Evolutionary conservation across 2,113 vertebrate species (phyloP).

Genomic region (Ranitomeya variabilis): DNA sequence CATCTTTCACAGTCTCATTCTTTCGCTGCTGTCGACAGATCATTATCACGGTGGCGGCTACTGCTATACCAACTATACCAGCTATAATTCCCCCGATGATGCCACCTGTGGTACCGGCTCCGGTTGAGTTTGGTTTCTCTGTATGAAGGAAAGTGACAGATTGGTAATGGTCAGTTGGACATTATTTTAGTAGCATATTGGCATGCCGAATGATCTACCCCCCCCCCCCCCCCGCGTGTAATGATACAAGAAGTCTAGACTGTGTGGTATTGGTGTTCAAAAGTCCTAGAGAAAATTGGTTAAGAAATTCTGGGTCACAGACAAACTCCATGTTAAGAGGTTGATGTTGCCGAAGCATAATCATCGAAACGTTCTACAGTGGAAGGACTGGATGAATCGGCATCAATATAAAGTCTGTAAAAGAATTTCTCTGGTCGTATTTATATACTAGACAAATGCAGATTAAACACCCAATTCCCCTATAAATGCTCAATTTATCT

Average conservation of each 20-base stretch:
- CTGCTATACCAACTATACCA: constrained; percentile 74
- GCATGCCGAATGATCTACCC: neutral
- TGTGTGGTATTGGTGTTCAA: neutral
- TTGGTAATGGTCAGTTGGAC: neutral
- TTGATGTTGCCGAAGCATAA: neutral
- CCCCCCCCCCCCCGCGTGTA: neutral
- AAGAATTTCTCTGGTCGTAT: too few species aligned
- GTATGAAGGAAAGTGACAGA: constrained; percentile 9
- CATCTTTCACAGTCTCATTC: constrained; percentile 67
- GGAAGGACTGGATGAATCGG: too few species aligned
- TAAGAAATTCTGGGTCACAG: neutral
- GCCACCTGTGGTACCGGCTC: constrained; percentile 73
- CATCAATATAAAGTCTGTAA: too few species aligned
- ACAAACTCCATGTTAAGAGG: neutral
- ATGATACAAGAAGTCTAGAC: neutral
- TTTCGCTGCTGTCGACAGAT: constrained; percentile 75
- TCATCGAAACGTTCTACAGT: neutral
- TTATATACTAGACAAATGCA: too few species aligned
- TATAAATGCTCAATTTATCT: too few species aligned
- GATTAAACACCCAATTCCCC: too few species aligned
- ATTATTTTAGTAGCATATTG: neutral
- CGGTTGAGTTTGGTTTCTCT: constrained; percentile 67
- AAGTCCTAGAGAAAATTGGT: neutral
- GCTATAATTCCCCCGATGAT: constrained; percentile 84
- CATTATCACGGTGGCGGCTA: constrained; percentile 73